Evolutionary conservation across 2,888 invertebrate species (phyloP).

Genomic region (Listrodromus nycthemerus): DNA sequence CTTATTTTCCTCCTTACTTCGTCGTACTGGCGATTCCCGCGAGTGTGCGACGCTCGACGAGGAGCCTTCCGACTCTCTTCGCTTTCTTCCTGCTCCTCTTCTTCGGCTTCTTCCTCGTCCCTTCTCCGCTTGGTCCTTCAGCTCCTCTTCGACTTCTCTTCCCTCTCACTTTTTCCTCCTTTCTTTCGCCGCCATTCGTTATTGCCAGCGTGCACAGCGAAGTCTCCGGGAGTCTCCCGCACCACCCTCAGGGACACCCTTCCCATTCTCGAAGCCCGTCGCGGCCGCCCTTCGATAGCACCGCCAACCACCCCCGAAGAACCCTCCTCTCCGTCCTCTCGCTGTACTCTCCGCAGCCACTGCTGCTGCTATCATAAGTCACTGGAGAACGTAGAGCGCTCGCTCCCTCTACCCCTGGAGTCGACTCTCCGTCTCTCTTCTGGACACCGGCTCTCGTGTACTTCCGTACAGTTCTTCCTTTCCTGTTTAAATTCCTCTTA

Average conservation of each 20-base stretch:
- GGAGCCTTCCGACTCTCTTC: constrained; percentile 65
- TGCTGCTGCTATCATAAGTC: constrained; percentile 56
- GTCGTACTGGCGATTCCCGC: constrained; percentile 69
- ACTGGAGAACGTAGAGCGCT: constrained; percentile 35
- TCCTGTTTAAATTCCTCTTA: constrained; percentile 41
- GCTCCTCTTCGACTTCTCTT: constrained; percentile 61
- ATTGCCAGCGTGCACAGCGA: constrained; percentile 54
- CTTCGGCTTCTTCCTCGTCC: constrained; percentile 19
- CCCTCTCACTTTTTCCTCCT: constrained; percentile 37
- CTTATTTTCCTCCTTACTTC: constrained; percentile 81
- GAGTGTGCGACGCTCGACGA: constrained; percentile 63
- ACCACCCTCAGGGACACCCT: constrained; percentile 46
- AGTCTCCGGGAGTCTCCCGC: constrained; percentile 45
- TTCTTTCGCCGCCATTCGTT: constrained; percentile 62
- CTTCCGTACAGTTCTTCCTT: constrained; percentile 47
- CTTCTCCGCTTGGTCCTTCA: constrained; percentile 66
- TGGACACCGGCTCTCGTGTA: constrained; percentile 41
- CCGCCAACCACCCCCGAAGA: constrained; percentile 14
- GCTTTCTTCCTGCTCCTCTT: constrained; percentile 35
- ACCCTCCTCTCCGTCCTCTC: constrained; percentile 55
- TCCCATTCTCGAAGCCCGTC: constrained; percentile 43
- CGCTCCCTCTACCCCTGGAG: constrained; percentile 34
- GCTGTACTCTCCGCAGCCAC: constrained; percentile 64
- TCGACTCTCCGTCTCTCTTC: constrained; percentile 11
- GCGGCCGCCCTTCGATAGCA: constrained; percentile 41